Evolutionary conservation across 1,140 invertebrate species (phyloP), one percentile per base, ranked within the genome.

Genomic region (Caenorhabditis remanei): DNA sequence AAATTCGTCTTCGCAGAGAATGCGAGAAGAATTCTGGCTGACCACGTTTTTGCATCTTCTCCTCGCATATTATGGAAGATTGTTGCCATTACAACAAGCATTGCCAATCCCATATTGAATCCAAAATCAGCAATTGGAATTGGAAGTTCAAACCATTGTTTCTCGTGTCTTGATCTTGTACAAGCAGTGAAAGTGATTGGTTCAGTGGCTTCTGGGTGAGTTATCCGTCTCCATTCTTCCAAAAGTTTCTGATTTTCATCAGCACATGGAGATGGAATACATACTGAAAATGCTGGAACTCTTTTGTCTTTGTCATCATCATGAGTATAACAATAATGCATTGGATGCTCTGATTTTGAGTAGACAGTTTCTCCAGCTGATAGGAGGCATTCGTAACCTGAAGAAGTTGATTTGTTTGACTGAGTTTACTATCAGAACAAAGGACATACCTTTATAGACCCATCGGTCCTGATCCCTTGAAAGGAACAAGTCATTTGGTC

Each of bases 1-100:
- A 91, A n/a, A 50, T 92, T 92, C 21, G 87, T 90, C 75, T 92
- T 92, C 5, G 88, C 85, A 11, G 92, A 93, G 71, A 92, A 92
- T 1, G 91, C 90, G 9, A 92, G 82, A 11, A 92, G 83, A 24
- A 92, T 75, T 83, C 91, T 85, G 13, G 89, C 88, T 3, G 90
- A 71, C 58, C 88, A 83, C 8, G 90, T 85, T 85, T 92, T 92
- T 8, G 84, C 75, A 24, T 87, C 83, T 19, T 90, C 90, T 83
- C 91, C 91, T 79, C 88, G 84, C 75, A 88, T 89, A 53, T 85
- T 82, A 58, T 92, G 92, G 56, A 92, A 90, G 4, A 91, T 87
- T 48, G 91, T 92, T 41, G 91, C 92, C 71, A 93, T 75, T 2
- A 89, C 90, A 71, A 92, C 85, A 32, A 92, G 53, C 50, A 88